A percentile compares a stretch with the other conserved stretches of the same genome.
phyloP scores from a whole-genome alignment of 2,888 invertebrate species.

The Neoaliturus tenellus region DNA sequence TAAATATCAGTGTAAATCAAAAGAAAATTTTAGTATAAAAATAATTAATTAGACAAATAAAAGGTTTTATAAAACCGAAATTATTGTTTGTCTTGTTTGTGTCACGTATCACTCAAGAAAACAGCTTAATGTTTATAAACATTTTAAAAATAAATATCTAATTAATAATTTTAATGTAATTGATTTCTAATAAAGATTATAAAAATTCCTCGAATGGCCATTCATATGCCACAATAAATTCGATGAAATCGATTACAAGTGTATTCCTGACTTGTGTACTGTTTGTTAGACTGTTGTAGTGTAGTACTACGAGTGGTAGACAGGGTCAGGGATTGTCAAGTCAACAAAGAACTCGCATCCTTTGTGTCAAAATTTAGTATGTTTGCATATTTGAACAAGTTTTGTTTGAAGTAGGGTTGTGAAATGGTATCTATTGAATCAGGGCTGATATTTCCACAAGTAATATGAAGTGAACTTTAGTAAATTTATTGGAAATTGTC shows the following conservation, averaged over 20 bases:
- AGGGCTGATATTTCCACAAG: background rate
- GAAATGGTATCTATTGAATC: background rate
- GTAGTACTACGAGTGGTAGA: slow-evolving; percentile 55
- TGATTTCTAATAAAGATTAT: background rate
- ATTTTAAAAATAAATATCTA: too few relatives aligned
- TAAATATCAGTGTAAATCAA: too few relatives aligned
- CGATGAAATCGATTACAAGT: slow-evolving; percentile 26
- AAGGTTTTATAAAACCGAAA: too few relatives aligned
- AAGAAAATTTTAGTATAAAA: too few relatives aligned
- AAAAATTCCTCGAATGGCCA: background rate
- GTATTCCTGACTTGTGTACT: slow-evolving; percentile 30
- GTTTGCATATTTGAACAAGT: background rate
- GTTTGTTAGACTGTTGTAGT: slow-evolving; percentile 28
- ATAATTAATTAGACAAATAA: too few relatives aligned
- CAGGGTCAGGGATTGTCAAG: slow-evolving; percentile 58
- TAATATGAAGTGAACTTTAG: background rate
- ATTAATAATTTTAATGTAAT: too few relatives aligned
- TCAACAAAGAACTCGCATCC: slow-evolving; percentile 52
- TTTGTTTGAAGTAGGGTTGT: background rate
- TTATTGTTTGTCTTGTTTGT: background rate
- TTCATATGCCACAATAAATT: background rate
- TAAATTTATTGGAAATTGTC: slow-evolving; percentile 17
- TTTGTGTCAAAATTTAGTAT: slow-evolving; percentile 41
- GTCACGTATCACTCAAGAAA: background rate
- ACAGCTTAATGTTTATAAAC: background rate